Evolutionary conservation across 2,888 invertebrate genomes (phyloP), one percentile per base, ranked within the genome.

Genomic region (Galerucella calmariensis): DNA sequence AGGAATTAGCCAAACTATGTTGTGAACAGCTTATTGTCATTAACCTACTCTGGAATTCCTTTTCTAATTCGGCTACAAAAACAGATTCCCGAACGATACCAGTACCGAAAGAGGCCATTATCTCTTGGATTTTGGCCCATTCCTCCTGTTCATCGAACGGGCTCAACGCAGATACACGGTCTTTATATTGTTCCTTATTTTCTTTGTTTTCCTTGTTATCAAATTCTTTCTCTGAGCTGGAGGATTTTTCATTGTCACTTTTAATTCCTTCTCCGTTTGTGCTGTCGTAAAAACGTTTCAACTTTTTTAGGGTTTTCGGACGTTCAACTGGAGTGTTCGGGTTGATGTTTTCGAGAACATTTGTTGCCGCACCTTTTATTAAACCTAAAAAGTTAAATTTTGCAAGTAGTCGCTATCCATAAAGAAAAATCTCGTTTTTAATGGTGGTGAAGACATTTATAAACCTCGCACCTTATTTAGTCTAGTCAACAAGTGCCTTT

Each of bases 61-160:
- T 93, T 84, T 94, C 94, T 76, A 94, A 87, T 83, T 94, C 94
- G 5, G 92, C 92, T 65, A 94, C 94, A 86, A 94, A 94, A 20
- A 94, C 93, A 0, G 93, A 94, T 85, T 94, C 94, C 24, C 93
- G 88, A 14, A 95, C 92, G 51, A 95, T 90, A 73, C 94, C 94
- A 79, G 94, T 95, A 76, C 97, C 97, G 85, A 98, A 96, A 1
- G 96, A 95, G 61, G 96, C 96, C 94, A 98, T 95, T 83, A 97
- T 97, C 88, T 97, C 96, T 66, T 96, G 95, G 83, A 98, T 97
- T 89, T 97, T 96, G 35, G 96, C 96, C 96, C 98, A 97, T 89
- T 98, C 97, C 88, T 97, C 96, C 88, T 95, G 93, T 86, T 97
- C 97, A 89, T 97, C 96, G 87, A 96, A 96, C 2, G 96, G 96